Conservation (phyloP, 2,113 vertebrate species). For the Microtus montanus region DNA sequence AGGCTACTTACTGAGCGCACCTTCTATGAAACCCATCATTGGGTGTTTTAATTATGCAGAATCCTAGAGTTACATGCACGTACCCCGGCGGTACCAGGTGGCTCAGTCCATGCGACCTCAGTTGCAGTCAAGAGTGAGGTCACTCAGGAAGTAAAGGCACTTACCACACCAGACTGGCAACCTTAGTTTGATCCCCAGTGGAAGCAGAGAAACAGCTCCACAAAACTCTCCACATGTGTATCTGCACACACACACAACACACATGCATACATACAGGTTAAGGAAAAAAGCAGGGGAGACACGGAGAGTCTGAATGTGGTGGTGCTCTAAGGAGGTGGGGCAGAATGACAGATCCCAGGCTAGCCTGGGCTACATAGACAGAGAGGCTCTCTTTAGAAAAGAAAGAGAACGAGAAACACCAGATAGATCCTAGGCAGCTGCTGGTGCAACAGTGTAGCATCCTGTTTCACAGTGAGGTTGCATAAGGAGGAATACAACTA, state of each 20-base stretch:
- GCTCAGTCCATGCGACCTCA: not conserved
- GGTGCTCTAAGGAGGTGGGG: not conserved
- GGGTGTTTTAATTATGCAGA: not conserved
- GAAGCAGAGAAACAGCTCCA: not conserved
- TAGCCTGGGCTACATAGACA: not conserved
- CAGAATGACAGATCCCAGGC: not conserved
- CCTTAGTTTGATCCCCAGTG: not conserved
- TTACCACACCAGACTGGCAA: not conserved
- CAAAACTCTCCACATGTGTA: not conserved
- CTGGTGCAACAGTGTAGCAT: not conserved
- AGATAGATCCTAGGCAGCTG: not conserved
- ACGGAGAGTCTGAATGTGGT: not conserved
- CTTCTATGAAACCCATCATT: not conserved
- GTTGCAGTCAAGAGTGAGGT: not conserved
- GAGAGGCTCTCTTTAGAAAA: not conserved
- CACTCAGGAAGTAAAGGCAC: not conserved
- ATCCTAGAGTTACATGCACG: too few species aligned
- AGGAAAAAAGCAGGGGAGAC: not conserved
- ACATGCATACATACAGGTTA: not conserved
- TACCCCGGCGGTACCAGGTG: not conserved
- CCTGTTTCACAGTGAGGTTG: not conserved
- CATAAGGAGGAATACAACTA: not conserved
- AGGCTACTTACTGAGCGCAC: not conserved
- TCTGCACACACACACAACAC: not conserved
- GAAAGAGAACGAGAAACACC: not conserved